Conservation (phyloP, 2,113 vertebrate genomes). For the Regulus satrapa region DNA sequence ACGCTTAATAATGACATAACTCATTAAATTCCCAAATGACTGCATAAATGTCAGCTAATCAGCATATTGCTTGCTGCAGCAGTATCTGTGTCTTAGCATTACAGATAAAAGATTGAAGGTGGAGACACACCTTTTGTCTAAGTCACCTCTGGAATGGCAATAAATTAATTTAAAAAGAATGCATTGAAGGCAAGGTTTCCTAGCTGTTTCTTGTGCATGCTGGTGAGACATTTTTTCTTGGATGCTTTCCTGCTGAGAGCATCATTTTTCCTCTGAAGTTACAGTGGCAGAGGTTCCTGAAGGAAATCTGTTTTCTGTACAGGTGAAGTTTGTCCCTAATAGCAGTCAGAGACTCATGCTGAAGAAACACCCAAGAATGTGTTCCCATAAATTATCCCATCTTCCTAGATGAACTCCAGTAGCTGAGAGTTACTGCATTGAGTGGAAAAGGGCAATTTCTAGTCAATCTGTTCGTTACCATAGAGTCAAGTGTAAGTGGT, state of each 20-base stretch:
- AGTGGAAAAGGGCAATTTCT: not conserved
- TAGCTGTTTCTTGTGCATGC: not conserved
- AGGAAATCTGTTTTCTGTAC: constrained; percentile 1
- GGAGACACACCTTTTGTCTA: not conserved
- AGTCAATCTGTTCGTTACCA: not conserved
- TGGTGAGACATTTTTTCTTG: not conserved
- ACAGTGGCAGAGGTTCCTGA: not conserved
- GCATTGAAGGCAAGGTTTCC: not conserved
- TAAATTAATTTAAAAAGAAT: not conserved
- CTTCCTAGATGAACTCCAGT: not conserved
- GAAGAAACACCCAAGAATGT: not conserved
- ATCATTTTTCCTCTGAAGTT: not conserved
- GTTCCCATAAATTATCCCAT: not conserved
- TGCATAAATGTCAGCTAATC: not conserved
- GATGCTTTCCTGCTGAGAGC: not conserved
- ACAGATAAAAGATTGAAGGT: not conserved
- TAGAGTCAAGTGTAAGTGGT: not conserved
- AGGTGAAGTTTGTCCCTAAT: not conserved
- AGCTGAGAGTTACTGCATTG: not conserved
- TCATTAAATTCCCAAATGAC: not conserved
- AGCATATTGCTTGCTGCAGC: not conserved
- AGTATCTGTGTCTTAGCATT: not conserved
- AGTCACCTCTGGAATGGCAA: not conserved
- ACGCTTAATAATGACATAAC: not conserved
- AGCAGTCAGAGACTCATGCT: not conserved